Base-by-base conservation (phyloP, 2,113 vertebrate species). In the Macrotis lagotis region DNA sequence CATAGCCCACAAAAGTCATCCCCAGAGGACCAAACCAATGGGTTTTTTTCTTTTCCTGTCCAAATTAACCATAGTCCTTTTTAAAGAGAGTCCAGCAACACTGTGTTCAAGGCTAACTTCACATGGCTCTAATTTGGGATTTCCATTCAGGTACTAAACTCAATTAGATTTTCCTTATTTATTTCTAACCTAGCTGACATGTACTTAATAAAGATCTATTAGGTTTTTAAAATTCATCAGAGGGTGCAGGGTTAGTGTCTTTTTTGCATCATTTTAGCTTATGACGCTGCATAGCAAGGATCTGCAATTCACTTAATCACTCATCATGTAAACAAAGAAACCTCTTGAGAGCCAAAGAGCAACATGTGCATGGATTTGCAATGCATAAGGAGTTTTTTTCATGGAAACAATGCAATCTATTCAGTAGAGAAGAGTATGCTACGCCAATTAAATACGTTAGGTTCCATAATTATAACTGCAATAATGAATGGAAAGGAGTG, bases 271-370 rank as follows among this genome's bases (percentile, higher is more conserved):
- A 96, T 98, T 97, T 96, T 91, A 8, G 0, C 51, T 31, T 51
- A 96, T 95, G 97, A 98, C 48, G 51, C 96, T 91, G 91, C 96
- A 83, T 28, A 90, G 96, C 94, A 26, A 97, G 97, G 95, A 98
- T 97, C 96, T 96, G 48, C 97, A 96, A 97, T 98, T 98, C 97
- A 95, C 97, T 97, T 98, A 98, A 98, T 98, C 98, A 96, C 97
- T 98, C 97, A 97, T 98, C 98, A 47, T n/a, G 94, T 98, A 98
- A 98, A 99, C 98, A 99, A 99, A 98, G 98, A 96, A 98, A 97
- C 95, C 98, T 98, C 98, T 98, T 66, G 96, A 98, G 97, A 98
- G 93, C 97, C 97, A 55, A 97, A 96, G 97, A 97, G 98, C 97
- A 96, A 98, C 98, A 97, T 91, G 96, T 95, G 98, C 97, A 22